Base-by-base conservation (phyloP, 1,140 invertebrate genomes). In the Popillia japonica region DNA sequence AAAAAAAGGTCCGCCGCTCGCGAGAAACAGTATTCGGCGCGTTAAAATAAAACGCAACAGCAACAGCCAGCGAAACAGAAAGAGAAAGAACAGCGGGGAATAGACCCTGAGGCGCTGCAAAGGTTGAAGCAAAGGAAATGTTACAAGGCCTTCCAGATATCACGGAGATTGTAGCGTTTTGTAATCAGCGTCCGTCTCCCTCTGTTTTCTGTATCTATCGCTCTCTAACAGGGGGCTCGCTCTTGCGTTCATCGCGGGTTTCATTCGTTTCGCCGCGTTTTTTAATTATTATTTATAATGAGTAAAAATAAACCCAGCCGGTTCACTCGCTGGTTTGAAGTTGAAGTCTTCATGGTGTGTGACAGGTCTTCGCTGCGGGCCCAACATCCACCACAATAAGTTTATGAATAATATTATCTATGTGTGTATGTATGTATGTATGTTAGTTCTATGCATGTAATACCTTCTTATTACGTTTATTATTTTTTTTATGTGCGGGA, bases 201-300 rank as follows among this genome's bases (percentile, higher is more conserved):
- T n/a, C n/a, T n/a, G n/a, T n/a, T n/a, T n/a, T n/a, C n/a, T n/a
- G n/a, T n/a, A n/a, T 20, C 40, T 72, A 27, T 72, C 77, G 11
- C 44, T 10, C 11, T 48, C 44, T 48, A 42, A 48, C 44, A n/a
- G 44, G 11, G 44, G 17, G 75, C 9, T 76, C n/a, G n/a, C 72
- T 59, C 34, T 10, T 6, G 6, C 6, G 10, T 10, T 6, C 41
- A 10, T 10, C 8, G 14, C 64, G 72, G 41, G 48, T 23, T 48
- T 76, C 76, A 55, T n/a, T 64, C 14, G 23, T 27, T n/a, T 42
- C 27, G 20, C 59, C 55, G 44, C 59, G 23, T 77, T 77, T 68
- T 77, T 79, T 79, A 79, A 79, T 79, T 79, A 79, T 79, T 79
- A 79, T 76, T 76, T 76, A 76, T 76, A 79, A 79, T 76, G 78